Base-by-base conservation (phyloP, 2,113 vertebrate species). In the Myrmophylax atrothorax region DNA sequence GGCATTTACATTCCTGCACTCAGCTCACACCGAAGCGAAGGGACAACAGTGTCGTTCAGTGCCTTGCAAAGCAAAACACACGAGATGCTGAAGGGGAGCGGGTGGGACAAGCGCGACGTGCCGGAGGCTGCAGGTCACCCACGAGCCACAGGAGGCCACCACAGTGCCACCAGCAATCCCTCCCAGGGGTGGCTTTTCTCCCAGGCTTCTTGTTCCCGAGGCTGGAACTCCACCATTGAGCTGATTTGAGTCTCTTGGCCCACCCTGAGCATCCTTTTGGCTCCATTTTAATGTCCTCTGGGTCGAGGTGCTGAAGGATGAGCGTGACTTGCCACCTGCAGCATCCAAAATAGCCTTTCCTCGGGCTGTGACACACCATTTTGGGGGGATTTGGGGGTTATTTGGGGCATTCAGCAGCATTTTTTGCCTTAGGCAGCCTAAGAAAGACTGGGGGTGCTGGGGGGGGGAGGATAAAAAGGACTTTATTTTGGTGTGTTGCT, bases 311-410 rank as follows among this genome's bases (percentile, higher is more conserved):
- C 50, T 8, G 8, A 76, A 42, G 52, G 0, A 3, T 1, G 26
- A 70, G 17, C 1, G 1, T 2, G 3, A 26, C 37, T 47, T 6
- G 26, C 52, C 68, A 24, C 49, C 46, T 17, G 1, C 1, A 68
- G 37, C 5, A 37, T 23, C 68, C 83, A 20, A 42, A 63, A 8
- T 0, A 16, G n/a, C 73, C 62, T 76, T 70, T 67, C 4, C 50
- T 50, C 0, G 0, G 35, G 78, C 56, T 33, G 15, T 16, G 4
- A 52, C 37, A 47, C n/a, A 10, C 29, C 1, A 0, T 18, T 69
- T 28, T 9, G 25, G 42, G 37, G 8, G 1, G 0, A 14, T 77
- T 31, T 11, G 19, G 42, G 37, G 8, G 8, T 7, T 20, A 37
- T 47, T 1, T 3, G 19, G 38, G 67, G 23, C 44, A 5, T 52